Conservation (phyloP, 2,113 vertebrate species). For the Pholis gunnellus region DNA sequence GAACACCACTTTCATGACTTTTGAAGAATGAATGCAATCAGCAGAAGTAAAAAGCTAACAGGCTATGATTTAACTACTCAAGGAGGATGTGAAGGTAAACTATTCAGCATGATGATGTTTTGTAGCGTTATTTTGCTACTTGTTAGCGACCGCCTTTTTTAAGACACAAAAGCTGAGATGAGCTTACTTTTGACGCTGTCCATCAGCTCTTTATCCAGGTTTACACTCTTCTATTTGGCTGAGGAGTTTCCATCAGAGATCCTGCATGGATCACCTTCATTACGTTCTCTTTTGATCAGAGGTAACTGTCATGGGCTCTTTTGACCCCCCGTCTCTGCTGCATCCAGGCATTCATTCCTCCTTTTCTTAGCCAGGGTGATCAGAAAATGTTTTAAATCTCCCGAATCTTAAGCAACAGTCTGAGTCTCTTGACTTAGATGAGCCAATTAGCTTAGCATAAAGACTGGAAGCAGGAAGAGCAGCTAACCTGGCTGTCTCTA, state of each 20-base stretch:
- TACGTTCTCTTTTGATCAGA: not conserved
- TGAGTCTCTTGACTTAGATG: too few species aligned
- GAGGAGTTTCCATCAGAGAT: not conserved
- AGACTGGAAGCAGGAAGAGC: too few species aligned
- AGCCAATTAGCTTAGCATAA: too few species aligned
- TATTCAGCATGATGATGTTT: too few species aligned
- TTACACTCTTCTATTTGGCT: not conserved
- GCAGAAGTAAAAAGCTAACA: not conserved
- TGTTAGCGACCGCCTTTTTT: too few species aligned
- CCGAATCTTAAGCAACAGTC: too few species aligned
- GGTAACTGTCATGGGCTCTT: not conserved
- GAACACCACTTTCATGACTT: too few species aligned
- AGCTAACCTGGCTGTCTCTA: not conserved
- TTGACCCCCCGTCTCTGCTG: not conserved
- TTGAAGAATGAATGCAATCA: not conserved
- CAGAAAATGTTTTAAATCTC: too few species aligned
- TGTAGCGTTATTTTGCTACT: too few species aligned
- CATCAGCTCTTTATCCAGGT: not conserved
- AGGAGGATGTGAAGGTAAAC: not conserved
- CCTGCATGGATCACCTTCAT: not conserved
- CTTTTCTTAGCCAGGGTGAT: not conserved
- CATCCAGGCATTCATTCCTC: not conserved
- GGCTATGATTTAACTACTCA: not conserved
- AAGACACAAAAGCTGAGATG: not conserved
- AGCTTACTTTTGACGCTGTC: not conserved